These are phyloP conservation scores for Platysternon megacephalum DNA, from an alignment of 2,113 vertebrate species.

Conservation along the genomic window DNA sequence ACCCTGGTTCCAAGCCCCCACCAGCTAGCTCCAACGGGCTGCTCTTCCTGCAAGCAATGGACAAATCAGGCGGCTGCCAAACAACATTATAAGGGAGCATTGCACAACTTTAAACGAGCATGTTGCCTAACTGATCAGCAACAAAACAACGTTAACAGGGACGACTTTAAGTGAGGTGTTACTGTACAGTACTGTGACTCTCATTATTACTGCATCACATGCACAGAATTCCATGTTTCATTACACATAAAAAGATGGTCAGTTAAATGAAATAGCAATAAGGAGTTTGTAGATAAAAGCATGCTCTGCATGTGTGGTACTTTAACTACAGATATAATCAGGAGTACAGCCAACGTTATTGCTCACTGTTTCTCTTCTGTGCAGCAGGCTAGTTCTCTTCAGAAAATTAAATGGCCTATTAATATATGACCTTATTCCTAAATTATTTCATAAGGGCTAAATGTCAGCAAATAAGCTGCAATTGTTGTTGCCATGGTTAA, in stretches of 20 bases:
- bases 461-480: background rate
- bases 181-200: background rate
- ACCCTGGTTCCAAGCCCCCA: no score
- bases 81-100: no score
- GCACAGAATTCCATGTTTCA: background rate
- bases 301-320: background rate
- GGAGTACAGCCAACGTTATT: background rate
- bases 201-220: background rate
- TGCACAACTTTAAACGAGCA: no score
- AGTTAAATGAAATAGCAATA: background rate
- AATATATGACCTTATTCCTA: background rate
- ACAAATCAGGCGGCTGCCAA: no score
- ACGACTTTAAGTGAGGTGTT: no score
- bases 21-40: no score
- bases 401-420: background rate
- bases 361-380: background rate
- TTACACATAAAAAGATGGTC: background rate
- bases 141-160: no score
- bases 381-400: background rate
- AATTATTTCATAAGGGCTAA: background rate
- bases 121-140: no score
- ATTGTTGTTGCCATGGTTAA: background rate
- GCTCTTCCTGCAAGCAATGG: no score
- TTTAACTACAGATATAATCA: background rate
- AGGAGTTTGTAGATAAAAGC: background rate